phyloP scores from a whole-genome alignment of 2,113 vertebrate species.

The Gallinago media region DNA sequence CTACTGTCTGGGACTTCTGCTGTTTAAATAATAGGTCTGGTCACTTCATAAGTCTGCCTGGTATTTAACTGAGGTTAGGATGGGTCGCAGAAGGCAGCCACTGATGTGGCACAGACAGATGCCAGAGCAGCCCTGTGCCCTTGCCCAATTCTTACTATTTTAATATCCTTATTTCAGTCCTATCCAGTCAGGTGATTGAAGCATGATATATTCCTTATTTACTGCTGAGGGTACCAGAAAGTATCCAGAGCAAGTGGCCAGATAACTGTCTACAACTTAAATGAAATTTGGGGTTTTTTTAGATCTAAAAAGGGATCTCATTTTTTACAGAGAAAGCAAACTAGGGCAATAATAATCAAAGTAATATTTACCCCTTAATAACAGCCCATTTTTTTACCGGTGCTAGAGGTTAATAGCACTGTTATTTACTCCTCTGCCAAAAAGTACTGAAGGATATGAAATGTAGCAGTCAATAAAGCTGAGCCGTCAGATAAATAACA shows the following conservation, averaged over 20 bases:
- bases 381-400: constrained; percentile 80
- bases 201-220: background rate
- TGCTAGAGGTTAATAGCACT: constrained; percentile 81
- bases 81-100: background rate
- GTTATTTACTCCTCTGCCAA: constrained; percentile 84
- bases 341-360: constrained; percentile 77
- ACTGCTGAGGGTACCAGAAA: background rate
- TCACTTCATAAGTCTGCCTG: background rate
- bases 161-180: background rate
- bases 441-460: constrained; percentile 81
- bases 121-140: background rate
- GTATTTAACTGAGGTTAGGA: background rate
- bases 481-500: constrained; percentile 84
- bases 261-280: constrained; percentile 26
- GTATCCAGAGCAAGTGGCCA: background rate
- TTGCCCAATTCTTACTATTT: background rate
- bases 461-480: constrained; percentile 83
- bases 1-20: background rate
- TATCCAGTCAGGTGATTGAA: background rate
- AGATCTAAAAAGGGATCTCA: constrained; percentile 47
- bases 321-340: constrained; percentile 77
- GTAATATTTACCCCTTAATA: constrained; percentile 84
- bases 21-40: background rate
- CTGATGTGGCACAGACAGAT: background rate
- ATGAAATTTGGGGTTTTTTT: constrained; percentile 57